A percentile compares a stretch with the other conserved stretches of the same genome.
These are phyloP conservation scores for Spinus olivaceus DNA, from an alignment of 2,797 vertebrate species.

Conservation along the genomic window DNA sequence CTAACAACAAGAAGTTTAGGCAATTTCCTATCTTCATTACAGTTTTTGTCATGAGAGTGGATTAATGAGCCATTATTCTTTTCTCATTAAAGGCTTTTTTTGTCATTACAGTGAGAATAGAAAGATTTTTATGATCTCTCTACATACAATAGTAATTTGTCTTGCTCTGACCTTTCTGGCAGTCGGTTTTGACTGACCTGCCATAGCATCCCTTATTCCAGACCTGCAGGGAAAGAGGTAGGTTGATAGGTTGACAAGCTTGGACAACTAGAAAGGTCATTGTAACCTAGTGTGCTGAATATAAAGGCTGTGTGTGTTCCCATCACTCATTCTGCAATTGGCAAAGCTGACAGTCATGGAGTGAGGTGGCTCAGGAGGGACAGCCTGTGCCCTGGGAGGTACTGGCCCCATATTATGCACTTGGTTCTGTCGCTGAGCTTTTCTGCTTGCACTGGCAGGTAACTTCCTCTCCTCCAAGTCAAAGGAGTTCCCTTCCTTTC, in stretches of 20 bases:
- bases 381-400: background rate
- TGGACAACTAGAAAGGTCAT: background rate
- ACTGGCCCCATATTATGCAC: background rate
- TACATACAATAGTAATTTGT: background rate
- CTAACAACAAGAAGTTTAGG: background rate
- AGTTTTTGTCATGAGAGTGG: conserved; percentile 15
- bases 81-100: conserved; percentile 16
- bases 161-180: conserved; percentile 29
- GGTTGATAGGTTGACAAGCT: background rate
- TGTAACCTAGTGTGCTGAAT: background rate
- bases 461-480: background rate
- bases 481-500: background rate
- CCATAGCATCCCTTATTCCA: background rate
- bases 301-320: background rate
- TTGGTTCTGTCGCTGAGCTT: background rate
- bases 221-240: background rate
- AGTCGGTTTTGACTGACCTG: conserved; percentile 4
- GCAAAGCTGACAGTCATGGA: background rate
- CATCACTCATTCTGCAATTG: background rate
- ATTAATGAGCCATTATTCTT: conserved; percentile 12
- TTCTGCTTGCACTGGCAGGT: background rate
- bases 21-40: background rate
- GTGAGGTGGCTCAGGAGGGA: background rate
- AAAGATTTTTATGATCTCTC: conserved; percentile 12
- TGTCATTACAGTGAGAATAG: background rate